Conservation (phyloP, 2,888 invertebrate genomes). For the Morpho achilles region DNA sequence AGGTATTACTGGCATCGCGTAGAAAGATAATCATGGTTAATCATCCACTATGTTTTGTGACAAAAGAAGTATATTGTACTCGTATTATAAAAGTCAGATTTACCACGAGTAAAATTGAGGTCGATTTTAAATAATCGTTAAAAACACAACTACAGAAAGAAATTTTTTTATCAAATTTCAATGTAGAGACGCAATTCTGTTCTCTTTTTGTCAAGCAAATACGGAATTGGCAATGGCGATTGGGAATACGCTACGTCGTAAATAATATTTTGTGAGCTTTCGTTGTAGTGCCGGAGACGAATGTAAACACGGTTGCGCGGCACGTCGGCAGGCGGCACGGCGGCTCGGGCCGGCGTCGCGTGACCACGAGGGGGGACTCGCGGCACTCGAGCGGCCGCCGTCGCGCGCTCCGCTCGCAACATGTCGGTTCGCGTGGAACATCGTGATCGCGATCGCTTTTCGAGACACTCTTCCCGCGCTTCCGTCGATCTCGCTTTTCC, state of each 20-base stretch:
- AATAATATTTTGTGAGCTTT: slow-evolving; percentile 63
- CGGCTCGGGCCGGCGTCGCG: slow-evolving; percentile 24
- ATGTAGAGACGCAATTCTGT: slow-evolving; percentile 12
- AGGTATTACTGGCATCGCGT: too few relatives aligned
- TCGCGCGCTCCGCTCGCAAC: slow-evolving; percentile 72
- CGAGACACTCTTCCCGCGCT: slow-evolving; percentile 73
- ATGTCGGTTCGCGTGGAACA: slow-evolving; percentile 74
- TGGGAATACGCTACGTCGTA: slow-evolving; percentile 51
- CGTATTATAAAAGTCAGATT: too few relatives aligned
- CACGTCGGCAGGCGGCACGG: slow-evolving; percentile 35
- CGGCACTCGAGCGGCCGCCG: slow-evolving; percentile 74
- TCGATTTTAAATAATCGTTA: not conserved
- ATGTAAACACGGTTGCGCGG: slow-evolving; percentile 35
- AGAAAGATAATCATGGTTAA: too few relatives aligned
- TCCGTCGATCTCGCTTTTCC: slow-evolving; percentile 69
- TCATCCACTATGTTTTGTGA: too few relatives aligned
- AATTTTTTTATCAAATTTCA: slow-evolving; percentile 11
- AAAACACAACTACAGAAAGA: slow-evolving; percentile 5
- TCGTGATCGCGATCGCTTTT: slow-evolving; percentile 71
- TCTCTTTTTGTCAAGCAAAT: slow-evolving; percentile 45
- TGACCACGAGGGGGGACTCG: slow-evolving; percentile 30
- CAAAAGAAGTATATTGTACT: too few relatives aligned
- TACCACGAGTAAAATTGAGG: too few relatives aligned
- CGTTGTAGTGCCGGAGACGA: slow-evolving; percentile 48
- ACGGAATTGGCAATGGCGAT: slow-evolving; percentile 44